Base-by-base conservation (phyloP, 2,888 invertebrate genomes). In the Perizoma flavofasciatum region DNA sequence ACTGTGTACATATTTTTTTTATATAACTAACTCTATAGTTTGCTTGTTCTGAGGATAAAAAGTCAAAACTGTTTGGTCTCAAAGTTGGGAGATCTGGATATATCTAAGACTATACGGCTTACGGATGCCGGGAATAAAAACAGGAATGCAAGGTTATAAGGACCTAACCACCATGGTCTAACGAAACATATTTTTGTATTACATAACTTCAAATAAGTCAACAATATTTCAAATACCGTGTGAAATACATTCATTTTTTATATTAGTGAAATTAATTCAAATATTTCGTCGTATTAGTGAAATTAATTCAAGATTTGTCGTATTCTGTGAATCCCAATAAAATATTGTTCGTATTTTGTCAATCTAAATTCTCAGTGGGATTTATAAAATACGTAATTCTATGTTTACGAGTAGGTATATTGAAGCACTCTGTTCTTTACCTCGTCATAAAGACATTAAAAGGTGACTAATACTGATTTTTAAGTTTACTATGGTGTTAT, bases 81-180 rank as follows among this genome's bases (percentile, higher is more conserved):
- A 60, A 56, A 62, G 47, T 37, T 45, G 46, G 63, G 63, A 63
- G 63, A 63, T 63, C 59, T 62, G 55, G 35, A 44, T 11, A 11
- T 43, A 66, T 72, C 80, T 81, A 81, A 72, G 74, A 74, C 81
- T 81, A 80, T 77, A 72, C 76, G 81, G 81, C 81, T 75, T 70
- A 72, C 67, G 75, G 72, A 72, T 66, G 82, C 83, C 83, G 78
- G 85, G 85, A 82, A 85, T 83, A 63, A 75, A 77, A 74, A 78
- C 68, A 84, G 85, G 85, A 85, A 85, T 85, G 85, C 83, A 83
- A 82, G 62, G 62, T 62, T 62, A 32, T 41, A 78, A 79, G 83
- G 81, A 67, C 49, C 33, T 52, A 44, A 33, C 3, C 40, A 45
- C 22, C 58, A 63, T 52, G 60, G 52, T 46, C 41, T 52, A 47